Percentiles rank a stretch among this genome's conserved stretches.
Conservation (phyloP, 1,140 invertebrate species). For the Antheraea pernyi region DNA sequence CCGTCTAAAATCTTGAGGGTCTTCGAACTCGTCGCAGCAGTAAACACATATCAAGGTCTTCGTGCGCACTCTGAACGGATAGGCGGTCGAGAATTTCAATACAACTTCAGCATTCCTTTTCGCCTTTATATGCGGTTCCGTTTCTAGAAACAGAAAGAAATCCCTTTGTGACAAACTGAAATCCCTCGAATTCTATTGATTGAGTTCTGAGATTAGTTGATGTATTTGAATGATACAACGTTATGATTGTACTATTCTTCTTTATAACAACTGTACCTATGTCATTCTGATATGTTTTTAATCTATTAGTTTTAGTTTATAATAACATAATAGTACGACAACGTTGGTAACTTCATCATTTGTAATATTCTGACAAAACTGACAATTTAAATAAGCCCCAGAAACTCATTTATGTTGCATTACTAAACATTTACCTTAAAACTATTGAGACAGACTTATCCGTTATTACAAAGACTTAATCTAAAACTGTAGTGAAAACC, state of each 20-base stretch:
- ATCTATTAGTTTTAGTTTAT: no score
- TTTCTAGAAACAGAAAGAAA: constrained; percentile 37
- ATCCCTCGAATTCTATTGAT: not conserved
- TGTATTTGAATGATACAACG: not conserved
- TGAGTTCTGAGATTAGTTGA: not conserved
- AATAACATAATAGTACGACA: no score
- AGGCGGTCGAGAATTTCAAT: constrained; percentile 59
- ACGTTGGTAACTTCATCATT: no score
- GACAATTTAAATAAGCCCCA: no score
- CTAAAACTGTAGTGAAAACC: no score
- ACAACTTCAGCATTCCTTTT: constrained; percentile 64
- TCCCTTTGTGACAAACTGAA: constrained; percentile 26
- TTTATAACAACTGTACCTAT: not conserved
- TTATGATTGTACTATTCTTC: not conserved
- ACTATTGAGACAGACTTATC: no score
- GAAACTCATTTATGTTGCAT: no score
- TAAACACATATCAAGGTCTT: constrained; percentile 60
- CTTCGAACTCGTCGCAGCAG: constrained; percentile 52
- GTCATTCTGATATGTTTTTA: no score
- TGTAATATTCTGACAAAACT: no score
- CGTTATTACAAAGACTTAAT: no score
- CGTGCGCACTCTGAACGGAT: constrained; percentile 60
- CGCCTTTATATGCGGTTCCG: constrained; percentile 37
- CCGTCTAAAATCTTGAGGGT: constrained; percentile 27
- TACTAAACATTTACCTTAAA: no score